phyloP scores from a whole-genome alignment of 1,140 invertebrate genomes.

The Zaprionus vittiger region DNA sequence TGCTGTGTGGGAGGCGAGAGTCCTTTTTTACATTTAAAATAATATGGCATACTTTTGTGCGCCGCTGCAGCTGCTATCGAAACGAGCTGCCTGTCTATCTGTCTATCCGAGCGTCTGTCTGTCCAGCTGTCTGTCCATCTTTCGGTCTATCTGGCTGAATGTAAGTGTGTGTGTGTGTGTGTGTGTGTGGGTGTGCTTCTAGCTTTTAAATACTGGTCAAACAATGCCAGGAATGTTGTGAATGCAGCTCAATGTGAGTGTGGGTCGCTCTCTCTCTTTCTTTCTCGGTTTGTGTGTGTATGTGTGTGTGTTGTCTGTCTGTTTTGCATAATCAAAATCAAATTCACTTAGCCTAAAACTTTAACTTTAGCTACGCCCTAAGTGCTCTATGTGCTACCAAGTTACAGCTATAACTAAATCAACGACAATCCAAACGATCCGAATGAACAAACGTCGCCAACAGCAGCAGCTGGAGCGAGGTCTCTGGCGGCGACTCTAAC shows the following conservation, averaged over 20 bases:
- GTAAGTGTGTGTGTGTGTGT: conserved; percentile 19
- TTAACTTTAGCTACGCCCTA: conserved; percentile 64
- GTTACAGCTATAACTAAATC: conserved; percentile 67
- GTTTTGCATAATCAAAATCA: conserved; percentile 39
- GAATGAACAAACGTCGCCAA: conserved; percentile 37
- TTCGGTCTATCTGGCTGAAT: conserved; percentile 11
- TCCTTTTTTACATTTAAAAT: conserved; percentile 57
- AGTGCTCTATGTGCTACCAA: conserved; percentile 42
- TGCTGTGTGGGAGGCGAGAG: conserved; percentile 36
- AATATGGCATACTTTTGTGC: conserved; percentile 80
- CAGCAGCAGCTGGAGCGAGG: background rate
- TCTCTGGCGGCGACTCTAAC: conserved; percentile 47
- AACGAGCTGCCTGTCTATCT: conserved; percentile 38
- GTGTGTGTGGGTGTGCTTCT: conserved; percentile 56
- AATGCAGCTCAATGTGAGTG: conserved; percentile 56
- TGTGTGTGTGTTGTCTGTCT: conserved; percentile 35
- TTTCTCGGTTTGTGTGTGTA: conserved; percentile 4
- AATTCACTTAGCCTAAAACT: conserved; percentile 35
- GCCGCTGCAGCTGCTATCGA: conserved; percentile 48
- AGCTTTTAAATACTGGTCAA: conserved; percentile 81
- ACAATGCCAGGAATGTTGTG: conserved; percentile 79
- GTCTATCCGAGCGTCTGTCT: background rate
- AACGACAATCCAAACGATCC: conserved; percentile 37
- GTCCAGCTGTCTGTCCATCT: conserved; percentile 25
- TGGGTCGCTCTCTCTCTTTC: conserved; percentile 10